Percentiles rank a stretch among this genome's conserved stretches.
These are phyloP conservation scores for Drosophila nigritarsus DNA, from an alignment of 2,888 invertebrate genomes.

Conservation along the genomic window DNA sequence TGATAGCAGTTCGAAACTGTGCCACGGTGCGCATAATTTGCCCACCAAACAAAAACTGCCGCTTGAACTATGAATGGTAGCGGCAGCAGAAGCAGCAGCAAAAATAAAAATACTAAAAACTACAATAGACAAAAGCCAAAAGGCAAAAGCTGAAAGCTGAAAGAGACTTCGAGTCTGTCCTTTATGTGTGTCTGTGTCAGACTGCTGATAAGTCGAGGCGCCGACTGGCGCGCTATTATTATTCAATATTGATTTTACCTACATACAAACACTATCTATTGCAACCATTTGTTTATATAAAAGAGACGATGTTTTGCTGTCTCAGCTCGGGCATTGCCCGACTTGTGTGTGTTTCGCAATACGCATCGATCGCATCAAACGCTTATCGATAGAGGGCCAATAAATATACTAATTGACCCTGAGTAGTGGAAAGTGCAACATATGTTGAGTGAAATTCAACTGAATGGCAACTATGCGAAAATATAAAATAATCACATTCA, in stretches of 20 bases:
- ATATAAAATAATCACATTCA: background rate
- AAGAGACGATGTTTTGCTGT: conserved; percentile 13
- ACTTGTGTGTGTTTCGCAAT: background rate
- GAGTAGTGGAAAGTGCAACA: conserved; percentile 13
- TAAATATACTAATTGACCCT: conserved; percentile 2
- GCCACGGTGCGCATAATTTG: conserved; percentile 61
- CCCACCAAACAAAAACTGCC: conserved; percentile 21
- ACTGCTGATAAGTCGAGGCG: conserved; percentile 56
- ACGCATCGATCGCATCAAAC: background rate
- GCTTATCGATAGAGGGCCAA: conserved; percentile 1
- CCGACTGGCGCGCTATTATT: conserved; percentile 53
- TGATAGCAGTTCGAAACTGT: conserved; percentile 48
- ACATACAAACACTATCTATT: conserved; percentile 35
- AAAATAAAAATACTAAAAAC: conserved; percentile 2
- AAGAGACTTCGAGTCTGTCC: conserved; percentile 29
- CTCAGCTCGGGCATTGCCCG: background rate
- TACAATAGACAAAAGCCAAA: conserved; percentile 2
- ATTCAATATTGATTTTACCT: conserved; percentile 74
- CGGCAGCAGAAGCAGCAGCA: background rate
- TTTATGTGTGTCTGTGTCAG: conserved; percentile 21
- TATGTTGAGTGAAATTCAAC: background rate
- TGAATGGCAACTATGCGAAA: background rate
- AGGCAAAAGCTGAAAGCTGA: background rate
- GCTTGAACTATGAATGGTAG: conserved; percentile 1
- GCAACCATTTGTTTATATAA: conserved; percentile 18